Evolutionary conservation across 2,888 invertebrate species (phyloP), one percentile per base, ranked within the genome.

Genomic region (Lasioglossum villosulum): DNA sequence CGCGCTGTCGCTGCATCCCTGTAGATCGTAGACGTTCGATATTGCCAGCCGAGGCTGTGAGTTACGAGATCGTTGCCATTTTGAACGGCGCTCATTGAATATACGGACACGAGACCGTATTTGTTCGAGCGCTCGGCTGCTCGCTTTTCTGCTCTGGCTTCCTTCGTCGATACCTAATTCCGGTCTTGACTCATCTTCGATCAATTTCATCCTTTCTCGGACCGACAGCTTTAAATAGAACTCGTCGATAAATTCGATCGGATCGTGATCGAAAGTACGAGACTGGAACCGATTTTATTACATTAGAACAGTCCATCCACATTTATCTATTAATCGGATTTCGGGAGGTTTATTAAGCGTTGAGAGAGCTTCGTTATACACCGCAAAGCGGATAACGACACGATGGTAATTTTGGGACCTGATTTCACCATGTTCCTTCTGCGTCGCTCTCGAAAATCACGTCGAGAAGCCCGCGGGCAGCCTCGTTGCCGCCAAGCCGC

Each of bases 1-100:
- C 63, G 34, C 19, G 80, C 75, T 81, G 83, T 83, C 84, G 82
- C 34, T 80, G 80, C 56, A 16, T 81, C 79, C 83, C 86, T 56
- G 82, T 79, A 82, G 80, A 86, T 90, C 56, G 82, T 79, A 82
- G 80, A 86, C 90, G 85, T 81, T 82, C 85, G 86, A 90, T 90
- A 89, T 90, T 90, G 85, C 89, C 59, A 45, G 63, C 56, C 39
- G 52, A 45, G 45, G n/a, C 56, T 56, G 71, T 90, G 90, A 90
- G 79, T 89, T 89, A 90, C 87, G 89, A 66, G 86, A 81, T 16
- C 79, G 84, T 84, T 82, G 78, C 78, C 70, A 74, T 74, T 83
- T 76, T 27, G 30, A 59, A 68, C 68, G 73, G 4, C 66, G 30
- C 34, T 82, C 72, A 39, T 82, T 39, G 76, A 76, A 83, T 68